A percentile compares a stretch with the other conserved stretches of the same genome.
These are phyloP conservation scores for Hirtodrosophila cameraria DNA, from an alignment of 2,888 invertebrate genomes.

Conservation along the genomic window DNA sequence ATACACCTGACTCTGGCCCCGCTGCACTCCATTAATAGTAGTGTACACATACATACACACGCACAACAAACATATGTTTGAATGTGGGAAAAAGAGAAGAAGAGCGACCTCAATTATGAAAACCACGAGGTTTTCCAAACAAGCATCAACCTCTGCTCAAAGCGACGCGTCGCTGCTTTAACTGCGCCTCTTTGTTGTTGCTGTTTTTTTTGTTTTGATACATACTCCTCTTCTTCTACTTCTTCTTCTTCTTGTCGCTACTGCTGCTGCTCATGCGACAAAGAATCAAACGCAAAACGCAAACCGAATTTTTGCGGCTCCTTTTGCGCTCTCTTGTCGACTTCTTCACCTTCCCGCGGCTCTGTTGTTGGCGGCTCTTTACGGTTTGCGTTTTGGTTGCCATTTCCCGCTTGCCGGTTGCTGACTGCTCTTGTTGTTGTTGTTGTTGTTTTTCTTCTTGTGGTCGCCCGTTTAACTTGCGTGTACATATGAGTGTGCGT, in stretches of 20 bases:
- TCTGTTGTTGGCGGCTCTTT: conserved; percentile 41
- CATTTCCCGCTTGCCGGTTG: conserved; percentile 54
- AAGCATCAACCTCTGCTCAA: conserved; percentile 40
- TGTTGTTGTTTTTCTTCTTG: conserved; percentile 42
- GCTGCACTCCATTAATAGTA: conserved; percentile 65
- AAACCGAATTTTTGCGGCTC: conserved; percentile 76
- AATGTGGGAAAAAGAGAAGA: conserved; percentile 8
- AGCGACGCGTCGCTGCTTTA: conserved; percentile 29
- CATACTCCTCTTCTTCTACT: conserved; percentile 4
- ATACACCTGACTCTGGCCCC: background rate
- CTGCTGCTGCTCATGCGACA: conserved; percentile 49
- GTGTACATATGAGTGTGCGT: conserved; percentile 16
- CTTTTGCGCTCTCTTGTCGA: conserved; percentile 32
- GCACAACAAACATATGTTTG: conserved; percentile 33
- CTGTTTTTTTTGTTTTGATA: conserved; percentile 9
- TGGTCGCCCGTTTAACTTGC: conserved; percentile 39
- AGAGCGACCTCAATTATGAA: conserved; percentile 75
- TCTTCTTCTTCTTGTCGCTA: conserved; percentile 2
- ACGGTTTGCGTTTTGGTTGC: conserved; percentile 61
- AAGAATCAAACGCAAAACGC: conserved; percentile 74
- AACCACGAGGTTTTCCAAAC: conserved; percentile 70
- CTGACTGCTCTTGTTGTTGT: conserved; percentile 19
- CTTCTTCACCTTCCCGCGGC: conserved; percentile 6
- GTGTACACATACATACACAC: conserved; percentile 36
- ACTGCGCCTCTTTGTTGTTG: conserved; percentile 6